A percentile compares a stretch with the other conserved stretches of the same genome.
Conservation (phyloP, 2,113 vertebrate species). For the Salvator merianae region DNA sequence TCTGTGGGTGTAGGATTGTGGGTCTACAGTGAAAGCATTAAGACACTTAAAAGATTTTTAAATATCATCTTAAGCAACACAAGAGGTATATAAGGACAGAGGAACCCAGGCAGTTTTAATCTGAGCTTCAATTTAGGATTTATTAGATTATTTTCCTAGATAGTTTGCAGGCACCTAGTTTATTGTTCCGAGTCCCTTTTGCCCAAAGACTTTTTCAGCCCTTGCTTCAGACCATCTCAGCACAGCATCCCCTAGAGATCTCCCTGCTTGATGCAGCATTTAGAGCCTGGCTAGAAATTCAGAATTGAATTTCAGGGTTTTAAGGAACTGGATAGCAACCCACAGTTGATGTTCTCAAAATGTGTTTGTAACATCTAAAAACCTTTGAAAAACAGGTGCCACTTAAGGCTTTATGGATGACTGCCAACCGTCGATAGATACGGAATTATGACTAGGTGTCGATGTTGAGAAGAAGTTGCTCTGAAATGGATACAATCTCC, state of each 20-base stretch:
- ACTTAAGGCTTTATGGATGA: conserved; percentile 51
- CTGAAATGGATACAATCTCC: conserved; percentile 18
- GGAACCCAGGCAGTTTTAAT: not conserved
- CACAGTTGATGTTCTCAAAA: not conserved
- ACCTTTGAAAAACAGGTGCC: conserved; percentile 33
- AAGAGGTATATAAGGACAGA: conserved; percentile 12
- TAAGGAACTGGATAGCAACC: not conserved
- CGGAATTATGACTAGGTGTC: not conserved
- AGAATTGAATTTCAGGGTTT: not conserved
- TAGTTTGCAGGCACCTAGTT: not conserved
- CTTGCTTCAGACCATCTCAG: not conserved
- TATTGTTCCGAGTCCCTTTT: not conserved
- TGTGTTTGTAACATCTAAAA: not conserved
- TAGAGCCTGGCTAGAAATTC: not conserved
- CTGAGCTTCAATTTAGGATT: not conserved
- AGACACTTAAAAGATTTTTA: conserved; percentile 46
- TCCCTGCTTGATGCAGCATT: not conserved
- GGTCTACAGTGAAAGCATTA: conserved; percentile 37
- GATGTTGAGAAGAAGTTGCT: conserved; percentile 24
- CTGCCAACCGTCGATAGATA: not conserved
- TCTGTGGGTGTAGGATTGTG: not conserved
- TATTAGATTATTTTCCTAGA: not conserved
- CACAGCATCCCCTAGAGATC: not conserved
- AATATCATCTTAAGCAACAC: conserved; percentile 32
- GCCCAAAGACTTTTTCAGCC: not conserved